A percentile compares a stretch with the other conserved stretches of the same genome.
Conservation (phyloP, 2,888 invertebrate genomes). For the Heliconius hortense region DNA sequence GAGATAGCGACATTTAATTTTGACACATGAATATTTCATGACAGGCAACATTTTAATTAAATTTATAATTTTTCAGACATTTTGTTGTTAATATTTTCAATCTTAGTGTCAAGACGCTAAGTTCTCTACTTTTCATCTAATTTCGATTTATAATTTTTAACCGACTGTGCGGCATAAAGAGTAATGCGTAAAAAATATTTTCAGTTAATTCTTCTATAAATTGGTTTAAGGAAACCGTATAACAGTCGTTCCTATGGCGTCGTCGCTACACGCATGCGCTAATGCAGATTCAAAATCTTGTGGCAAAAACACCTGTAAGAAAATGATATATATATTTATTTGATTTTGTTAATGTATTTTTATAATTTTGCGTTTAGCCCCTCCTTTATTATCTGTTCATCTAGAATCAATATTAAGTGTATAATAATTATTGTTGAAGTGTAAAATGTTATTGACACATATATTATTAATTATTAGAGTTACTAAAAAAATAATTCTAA, state of each 20-base stretch:
- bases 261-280: constrained; percentile 74
- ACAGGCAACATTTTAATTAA: constrained; percentile 4
- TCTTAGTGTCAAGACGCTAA: background rate
- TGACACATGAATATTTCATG: background rate
- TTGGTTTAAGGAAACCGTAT: constrained; percentile 66
- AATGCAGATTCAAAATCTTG: constrained; percentile 74
- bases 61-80: too few relatives aligned
- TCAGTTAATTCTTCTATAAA: background rate
- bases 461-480: too few relatives aligned
- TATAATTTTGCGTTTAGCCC: too few relatives aligned
- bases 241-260: constrained; percentile 72
- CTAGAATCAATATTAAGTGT: too few relatives aligned
- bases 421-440: too few relatives aligned
- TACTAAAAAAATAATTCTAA: too few relatives aligned
- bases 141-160: background rate
- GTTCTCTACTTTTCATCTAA: background rate
- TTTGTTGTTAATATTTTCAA: too few relatives aligned
- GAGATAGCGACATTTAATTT: background rate
- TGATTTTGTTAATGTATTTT: background rate
- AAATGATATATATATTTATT: background rate
- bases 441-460: too few relatives aligned
- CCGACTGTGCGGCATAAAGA: background rate
- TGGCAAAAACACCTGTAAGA: constrained; percentile 66
- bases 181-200: background rate
- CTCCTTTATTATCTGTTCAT: too few relatives aligned